Percentiles rank a stretch among this genome's conserved stretches.
phyloP scores from a whole-genome alignment of 2,113 vertebrate genomes.

The Forbesichthys agassizii region DNA sequence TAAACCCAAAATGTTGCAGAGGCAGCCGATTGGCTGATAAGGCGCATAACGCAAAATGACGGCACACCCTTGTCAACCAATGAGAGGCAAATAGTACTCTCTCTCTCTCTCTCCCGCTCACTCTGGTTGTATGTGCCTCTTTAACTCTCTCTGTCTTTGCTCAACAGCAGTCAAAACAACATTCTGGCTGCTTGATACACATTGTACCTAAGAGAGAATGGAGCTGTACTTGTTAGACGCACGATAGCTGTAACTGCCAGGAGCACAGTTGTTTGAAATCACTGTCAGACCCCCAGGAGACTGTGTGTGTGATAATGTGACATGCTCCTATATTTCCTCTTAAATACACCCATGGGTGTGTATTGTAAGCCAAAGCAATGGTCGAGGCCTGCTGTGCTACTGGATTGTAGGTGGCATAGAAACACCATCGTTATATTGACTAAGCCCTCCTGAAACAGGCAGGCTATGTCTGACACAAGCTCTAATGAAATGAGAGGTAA shows the following conservation, averaged over 20 bases:
- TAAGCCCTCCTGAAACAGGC: constrained; percentile 28
- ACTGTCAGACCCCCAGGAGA: constrained; percentile 9
- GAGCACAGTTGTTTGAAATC: constrained; percentile 17
- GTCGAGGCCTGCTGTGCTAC: constrained; percentile 9
- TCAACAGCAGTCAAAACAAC: constrained; percentile 56
- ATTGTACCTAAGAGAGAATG: constrained; percentile 1
- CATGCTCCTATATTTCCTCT: constrained; percentile 29
- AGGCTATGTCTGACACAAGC: constrained; percentile 37
- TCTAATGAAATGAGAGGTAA: constrained; percentile 37
- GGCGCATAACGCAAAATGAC: constrained; percentile 53
- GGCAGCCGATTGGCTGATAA: constrained; percentile 50
- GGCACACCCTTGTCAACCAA: constrained; percentile 50
- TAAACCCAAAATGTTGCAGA: constrained; percentile 66
- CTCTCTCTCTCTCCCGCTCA: constrained; percentile 9
- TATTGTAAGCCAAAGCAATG: background rate
- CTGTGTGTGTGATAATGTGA: constrained; percentile 20
- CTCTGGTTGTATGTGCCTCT: constrained; percentile 9
- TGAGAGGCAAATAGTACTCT: constrained; percentile 53
- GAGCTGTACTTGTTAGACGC: constrained; percentile 1
- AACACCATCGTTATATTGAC: constrained; percentile 52
- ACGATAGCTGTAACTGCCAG: background rate
- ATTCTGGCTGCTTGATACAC: constrained; percentile 19
- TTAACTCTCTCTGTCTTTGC: constrained; percentile 21
- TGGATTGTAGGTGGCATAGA: constrained; percentile 30
- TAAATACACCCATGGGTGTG: constrained; percentile 27